A percentile compares a stretch with the other conserved stretches of the same genome.
Evolutionary conservation across 2,113 vertebrate species (phyloP).

Genomic region (Psittacula cyanocephala): DNA sequence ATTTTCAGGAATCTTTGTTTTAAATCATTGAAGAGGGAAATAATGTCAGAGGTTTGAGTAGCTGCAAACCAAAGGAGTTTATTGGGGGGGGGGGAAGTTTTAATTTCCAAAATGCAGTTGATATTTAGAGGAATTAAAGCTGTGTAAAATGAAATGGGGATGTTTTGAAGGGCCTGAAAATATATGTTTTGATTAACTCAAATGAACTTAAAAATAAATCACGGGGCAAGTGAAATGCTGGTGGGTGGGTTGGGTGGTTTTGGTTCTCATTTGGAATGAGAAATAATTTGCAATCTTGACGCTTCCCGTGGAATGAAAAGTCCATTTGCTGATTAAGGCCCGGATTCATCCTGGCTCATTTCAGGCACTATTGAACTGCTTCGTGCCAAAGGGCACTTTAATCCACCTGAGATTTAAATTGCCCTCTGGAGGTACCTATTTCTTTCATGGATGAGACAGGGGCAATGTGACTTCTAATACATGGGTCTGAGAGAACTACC

Average conservation of each 20-base stretch:
- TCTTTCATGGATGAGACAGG: neutral
- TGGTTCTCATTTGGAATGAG: constrained; percentile 41
- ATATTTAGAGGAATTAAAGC: constrained; percentile 19
- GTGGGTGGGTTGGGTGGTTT: neutral
- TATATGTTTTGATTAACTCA: constrained; percentile 45
- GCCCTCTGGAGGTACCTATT: constrained; percentile 31
- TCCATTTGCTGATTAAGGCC: constrained; percentile 67
- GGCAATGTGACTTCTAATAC: neutral
- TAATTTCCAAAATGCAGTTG: constrained; percentile 57
- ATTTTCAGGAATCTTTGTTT: neutral
- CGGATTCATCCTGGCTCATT: constrained; percentile 29
- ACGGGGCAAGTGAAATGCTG: constrained; percentile 22
- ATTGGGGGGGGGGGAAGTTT: neutral
- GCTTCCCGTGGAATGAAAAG: constrained; percentile 53
- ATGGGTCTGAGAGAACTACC: neutral
- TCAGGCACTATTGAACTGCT: constrained; percentile 49
- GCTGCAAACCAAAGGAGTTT: neutral
- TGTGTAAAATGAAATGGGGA: constrained; percentile 46
- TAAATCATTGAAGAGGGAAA: neutral
- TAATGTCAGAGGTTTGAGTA: neutral
- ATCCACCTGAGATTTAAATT: constrained; percentile 52
- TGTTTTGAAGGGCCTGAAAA: constrained; percentile 38
- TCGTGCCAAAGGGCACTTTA: constrained; percentile 52
- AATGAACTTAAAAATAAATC: constrained; percentile 61
- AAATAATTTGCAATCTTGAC: constrained; percentile 68